Conservation (phyloP, 2,113 vertebrate genomes). For the Chaenocephalus aceratus region DNA sequence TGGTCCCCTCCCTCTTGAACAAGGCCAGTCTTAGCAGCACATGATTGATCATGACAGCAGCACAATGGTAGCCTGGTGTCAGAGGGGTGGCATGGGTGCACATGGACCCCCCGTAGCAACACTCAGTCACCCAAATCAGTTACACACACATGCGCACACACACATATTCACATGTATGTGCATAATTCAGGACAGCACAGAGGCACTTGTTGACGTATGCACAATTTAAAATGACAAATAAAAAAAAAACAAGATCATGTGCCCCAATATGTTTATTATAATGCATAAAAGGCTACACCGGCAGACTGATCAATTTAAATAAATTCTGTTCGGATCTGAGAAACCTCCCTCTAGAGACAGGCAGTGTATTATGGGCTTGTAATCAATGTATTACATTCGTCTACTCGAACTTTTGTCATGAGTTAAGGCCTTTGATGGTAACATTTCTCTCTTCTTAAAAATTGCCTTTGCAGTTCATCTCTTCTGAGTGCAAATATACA, state of each 20-base stretch:
- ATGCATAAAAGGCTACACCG: neutral
- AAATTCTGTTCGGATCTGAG: neutral
- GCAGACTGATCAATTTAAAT: neutral
- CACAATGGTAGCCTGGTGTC: slow-evolving; percentile 83
- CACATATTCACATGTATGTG: slow-evolving; percentile 21
- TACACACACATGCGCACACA: slow-evolving; percentile 15
- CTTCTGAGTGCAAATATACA: slow-evolving; percentile 5
- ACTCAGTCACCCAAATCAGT: slow-evolving; percentile 41
- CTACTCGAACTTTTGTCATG: neutral
- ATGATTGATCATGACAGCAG: slow-evolving; percentile 86
- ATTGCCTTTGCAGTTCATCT: neutral
- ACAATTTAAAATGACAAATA: slow-evolving; percentile 2
- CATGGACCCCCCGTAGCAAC: slow-evolving; percentile 61
- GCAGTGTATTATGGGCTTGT: neutral
- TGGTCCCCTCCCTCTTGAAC: slow-evolving; percentile 84
- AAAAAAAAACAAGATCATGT: slow-evolving; percentile 5
- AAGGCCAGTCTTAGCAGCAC: slow-evolving; percentile 79
- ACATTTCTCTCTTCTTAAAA: neutral
- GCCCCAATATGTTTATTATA: neutral
- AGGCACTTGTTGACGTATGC: slow-evolving; percentile 1
- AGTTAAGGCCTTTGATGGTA: neutral
- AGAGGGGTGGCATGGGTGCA: slow-evolving; percentile 76
- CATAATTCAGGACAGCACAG: slow-evolving; percentile 7
- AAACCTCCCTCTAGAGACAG: neutral
- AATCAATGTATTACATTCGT: neutral